These are phyloP conservation scores for Hylyphantes graminicola DNA, from an alignment of 1,140 invertebrate species.

Conservation along the genomic window DNA sequence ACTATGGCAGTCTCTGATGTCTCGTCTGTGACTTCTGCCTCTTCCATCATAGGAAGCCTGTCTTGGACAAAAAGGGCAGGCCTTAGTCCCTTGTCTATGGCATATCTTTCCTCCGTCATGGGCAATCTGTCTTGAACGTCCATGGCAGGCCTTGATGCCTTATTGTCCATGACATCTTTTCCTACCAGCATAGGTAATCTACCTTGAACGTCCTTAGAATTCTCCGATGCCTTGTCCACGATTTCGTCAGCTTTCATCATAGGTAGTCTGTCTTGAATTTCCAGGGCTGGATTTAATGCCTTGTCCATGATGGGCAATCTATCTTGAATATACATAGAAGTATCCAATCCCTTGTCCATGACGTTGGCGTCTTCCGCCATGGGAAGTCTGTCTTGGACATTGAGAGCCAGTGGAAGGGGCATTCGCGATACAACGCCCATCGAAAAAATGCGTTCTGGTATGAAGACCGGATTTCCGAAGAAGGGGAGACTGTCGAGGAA, in stretches of 20 bases:
- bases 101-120: too few relatives aligned
- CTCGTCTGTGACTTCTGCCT: slow-evolving; percentile 11
- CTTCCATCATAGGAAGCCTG: background rate
- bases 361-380: background rate
- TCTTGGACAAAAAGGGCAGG: too few relatives aligned
- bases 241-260: background rate
- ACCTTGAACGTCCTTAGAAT: too few relatives aligned
- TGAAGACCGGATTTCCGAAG: background rate
- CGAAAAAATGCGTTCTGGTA: background rate
- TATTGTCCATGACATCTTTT: too few relatives aligned
- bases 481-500: background rate
- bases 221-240: too few relatives aligned
- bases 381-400: slow-evolving; percentile 8
- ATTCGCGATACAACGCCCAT: background rate
- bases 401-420: background rate
- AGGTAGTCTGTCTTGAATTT: slow-evolving; percentile 2
- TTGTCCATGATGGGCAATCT: too few relatives aligned
- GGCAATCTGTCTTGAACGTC: too few relatives aligned
- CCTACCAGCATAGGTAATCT: too few relatives aligned
- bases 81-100: too few relatives aligned
- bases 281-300: background rate
- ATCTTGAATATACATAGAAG: too few relatives aligned
- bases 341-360: too few relatives aligned
- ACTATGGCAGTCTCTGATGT: slow-evolving; percentile 8
- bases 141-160: too few relatives aligned